A percentile compares a stretch with the other conserved stretches of the same genome.
These are phyloP conservation scores for Heterohyrax brucei DNA, from an alignment of 2,797 vertebrate genomes.

Conservation along the genomic window DNA sequence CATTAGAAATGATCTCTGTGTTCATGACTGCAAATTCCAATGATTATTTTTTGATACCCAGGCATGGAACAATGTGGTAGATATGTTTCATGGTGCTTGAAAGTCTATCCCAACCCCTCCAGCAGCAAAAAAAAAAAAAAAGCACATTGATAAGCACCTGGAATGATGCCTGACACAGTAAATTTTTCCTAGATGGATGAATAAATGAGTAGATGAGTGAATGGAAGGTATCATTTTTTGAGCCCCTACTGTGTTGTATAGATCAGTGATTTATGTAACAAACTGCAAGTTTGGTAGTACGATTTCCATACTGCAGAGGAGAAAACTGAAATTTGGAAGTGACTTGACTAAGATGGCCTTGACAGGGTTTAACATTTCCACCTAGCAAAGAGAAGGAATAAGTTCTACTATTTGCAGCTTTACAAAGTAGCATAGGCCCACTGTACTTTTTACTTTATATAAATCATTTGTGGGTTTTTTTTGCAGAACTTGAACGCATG, in stretches of 20 bases:
- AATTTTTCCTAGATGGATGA: not conserved
- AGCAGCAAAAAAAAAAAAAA: not conserved
- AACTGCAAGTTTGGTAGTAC: not conserved
- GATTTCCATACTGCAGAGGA: not conserved
- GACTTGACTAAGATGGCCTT: not conserved
- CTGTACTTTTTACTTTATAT: slow-evolving; percentile 41
- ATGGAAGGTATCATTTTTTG: not conserved
- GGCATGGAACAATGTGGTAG: not conserved
- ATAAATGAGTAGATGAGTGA: not conserved
- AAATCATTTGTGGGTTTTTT: slow-evolving; percentile 34
- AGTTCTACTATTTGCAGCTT: not conserved
- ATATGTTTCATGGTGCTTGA: not conserved
- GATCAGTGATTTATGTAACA: not conserved
- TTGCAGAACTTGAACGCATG: slow-evolving; percentile 40
- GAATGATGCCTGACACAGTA: not conserved
- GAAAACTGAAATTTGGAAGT: slow-evolving; percentile 28
- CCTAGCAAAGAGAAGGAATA: not conserved
- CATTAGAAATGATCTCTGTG: slow-evolving; percentile 35
- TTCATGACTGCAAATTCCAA: not conserved
- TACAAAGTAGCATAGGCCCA: not conserved
- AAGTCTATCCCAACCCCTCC: not conserved
- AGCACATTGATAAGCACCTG: not conserved
- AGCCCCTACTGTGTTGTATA: not conserved
- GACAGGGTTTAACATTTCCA: not conserved
- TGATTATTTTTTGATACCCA: not conserved